A percentile compares a stretch with the other conserved stretches of the same genome.
Conservation (phyloP, 2,797 vertebrate species). For the Monodelphis domestica region DNA sequence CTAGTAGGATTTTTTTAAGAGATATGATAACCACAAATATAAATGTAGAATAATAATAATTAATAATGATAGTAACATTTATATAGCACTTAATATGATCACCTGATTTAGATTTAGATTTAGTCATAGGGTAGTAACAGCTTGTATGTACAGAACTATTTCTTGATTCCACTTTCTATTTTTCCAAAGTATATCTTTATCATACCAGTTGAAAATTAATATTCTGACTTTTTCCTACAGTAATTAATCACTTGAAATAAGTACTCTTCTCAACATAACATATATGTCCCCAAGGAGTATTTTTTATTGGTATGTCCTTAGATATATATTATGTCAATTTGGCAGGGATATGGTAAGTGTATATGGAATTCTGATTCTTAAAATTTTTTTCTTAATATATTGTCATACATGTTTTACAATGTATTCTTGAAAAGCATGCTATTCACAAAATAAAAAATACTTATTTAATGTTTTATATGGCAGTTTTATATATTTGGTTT, state of each 20-base stretch:
- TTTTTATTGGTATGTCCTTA: conserved; percentile 83
- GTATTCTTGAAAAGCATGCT: conserved; percentile 67
- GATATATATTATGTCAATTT: conserved; percentile 81
- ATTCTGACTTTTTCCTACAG: conserved; percentile 75
- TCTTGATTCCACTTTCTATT: conserved; percentile 67
- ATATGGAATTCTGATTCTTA: conserved; percentile 70
- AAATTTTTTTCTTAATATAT: conserved; percentile 80
- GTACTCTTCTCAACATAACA: conserved; percentile 26
- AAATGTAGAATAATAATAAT: not conserved
- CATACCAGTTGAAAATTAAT: conserved; percentile 80
- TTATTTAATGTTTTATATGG: conserved; percentile 35
- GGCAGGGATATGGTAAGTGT: conserved; percentile 76
- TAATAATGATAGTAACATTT: not conserved
- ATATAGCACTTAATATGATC: not conserved
- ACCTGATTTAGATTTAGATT: accelerated
- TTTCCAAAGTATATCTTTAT: conserved; percentile 72
- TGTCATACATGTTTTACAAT: conserved; percentile 73
- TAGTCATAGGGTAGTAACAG: not conserved
- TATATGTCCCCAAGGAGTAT: conserved; percentile 73
- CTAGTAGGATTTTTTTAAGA: not conserved
- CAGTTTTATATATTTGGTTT: conserved; percentile 35
- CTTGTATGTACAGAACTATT: not conserved
- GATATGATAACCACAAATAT: not conserved
- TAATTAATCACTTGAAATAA: conserved; percentile 78
- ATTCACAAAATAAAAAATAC: not conserved